phyloP scores from a whole-genome alignment of 1,140 invertebrate genomes.

The Mycetomoellerius zeteki region DNA sequence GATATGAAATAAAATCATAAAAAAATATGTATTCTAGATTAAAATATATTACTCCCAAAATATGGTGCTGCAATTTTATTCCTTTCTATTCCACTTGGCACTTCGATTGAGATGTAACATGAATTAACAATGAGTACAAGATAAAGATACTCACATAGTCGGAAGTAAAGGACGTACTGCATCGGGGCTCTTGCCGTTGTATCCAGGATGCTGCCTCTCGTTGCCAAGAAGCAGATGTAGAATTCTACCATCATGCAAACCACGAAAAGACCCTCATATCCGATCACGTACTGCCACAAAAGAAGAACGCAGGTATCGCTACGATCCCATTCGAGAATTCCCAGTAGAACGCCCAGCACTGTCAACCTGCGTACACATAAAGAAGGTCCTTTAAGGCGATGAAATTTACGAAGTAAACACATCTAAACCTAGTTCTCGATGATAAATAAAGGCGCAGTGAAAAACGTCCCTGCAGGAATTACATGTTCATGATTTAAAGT shows the following conservation, averaged over 20 bases:
- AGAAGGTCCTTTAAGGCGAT: constrained; percentile 20
- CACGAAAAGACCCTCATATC: constrained; percentile 90
- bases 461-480: neutral
- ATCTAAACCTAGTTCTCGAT: neutral
- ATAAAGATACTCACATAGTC: constrained; percentile 90
- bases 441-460: neutral
- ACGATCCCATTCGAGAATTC: constrained; percentile 89
- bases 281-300: constrained; percentile 91
- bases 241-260: constrained; percentile 91
- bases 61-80: neutral
- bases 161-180: constrained; percentile 94
- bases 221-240: constrained; percentile 91
- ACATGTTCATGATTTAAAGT: neutral
- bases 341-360: constrained; percentile 88
- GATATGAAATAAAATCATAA: neutral
- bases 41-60: neutral
- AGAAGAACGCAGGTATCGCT: constrained; percentile 88
- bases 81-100: neutral
- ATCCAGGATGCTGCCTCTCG: constrained; percentile 94
- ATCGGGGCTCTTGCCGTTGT: constrained; percentile 91
- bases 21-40: neutral
- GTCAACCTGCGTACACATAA: constrained; percentile 87
- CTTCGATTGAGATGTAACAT: neutral
- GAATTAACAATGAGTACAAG: neutral
- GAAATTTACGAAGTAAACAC: neutral